A percentile compares a stretch with the other conserved stretches of the same genome.
Evolutionary conservation across 1,140 invertebrate genomes (phyloP).

Genomic region (Drosophila carrolli): DNA sequence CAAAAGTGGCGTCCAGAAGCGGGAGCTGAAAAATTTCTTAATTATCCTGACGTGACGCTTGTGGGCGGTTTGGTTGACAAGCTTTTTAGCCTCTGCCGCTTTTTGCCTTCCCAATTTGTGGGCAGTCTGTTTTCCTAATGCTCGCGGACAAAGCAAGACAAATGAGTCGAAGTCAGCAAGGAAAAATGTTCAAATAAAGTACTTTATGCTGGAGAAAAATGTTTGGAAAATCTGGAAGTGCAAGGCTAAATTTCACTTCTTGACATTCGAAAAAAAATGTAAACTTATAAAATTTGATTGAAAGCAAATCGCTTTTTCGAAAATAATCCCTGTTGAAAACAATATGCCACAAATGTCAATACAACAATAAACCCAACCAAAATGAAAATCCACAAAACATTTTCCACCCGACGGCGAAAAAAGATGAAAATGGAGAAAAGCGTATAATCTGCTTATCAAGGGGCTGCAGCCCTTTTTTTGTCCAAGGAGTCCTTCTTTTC

Average conservation of each 20-base stretch:
- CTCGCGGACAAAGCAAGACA: conserved; percentile 70
- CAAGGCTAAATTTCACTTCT: background rate
- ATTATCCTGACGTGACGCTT: conserved; percentile 76
- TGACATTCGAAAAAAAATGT: background rate
- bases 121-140: conserved; percentile 51
- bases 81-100: conserved; percentile 37
- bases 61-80: conserved; percentile 56
- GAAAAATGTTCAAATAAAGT: conserved; percentile 19
- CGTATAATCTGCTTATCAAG: conserved; percentile 76
- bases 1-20: conserved; percentile 13
- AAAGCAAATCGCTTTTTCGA: background rate
- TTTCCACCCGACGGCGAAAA: conserved; percentile 27
- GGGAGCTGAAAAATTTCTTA: conserved; percentile 80
- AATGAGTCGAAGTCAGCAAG: conserved; percentile 44
- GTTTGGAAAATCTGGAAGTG: background rate
- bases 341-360: conserved; percentile 70
- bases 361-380: conserved; percentile 26
- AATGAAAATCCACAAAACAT: conserved; percentile 46
- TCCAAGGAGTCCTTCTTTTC: background rate
- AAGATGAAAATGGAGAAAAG: conserved; percentile 46
- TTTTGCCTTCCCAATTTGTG: conserved; percentile 26
- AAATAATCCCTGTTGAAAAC: conserved; percentile 40
- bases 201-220: conserved; percentile 2
- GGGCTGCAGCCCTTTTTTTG: conserved; percentile 33
- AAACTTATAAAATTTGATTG: conserved; percentile 7